phyloP scores from a whole-genome alignment of 2,113 vertebrate species.

The Hipposideros armiger region DNA sequence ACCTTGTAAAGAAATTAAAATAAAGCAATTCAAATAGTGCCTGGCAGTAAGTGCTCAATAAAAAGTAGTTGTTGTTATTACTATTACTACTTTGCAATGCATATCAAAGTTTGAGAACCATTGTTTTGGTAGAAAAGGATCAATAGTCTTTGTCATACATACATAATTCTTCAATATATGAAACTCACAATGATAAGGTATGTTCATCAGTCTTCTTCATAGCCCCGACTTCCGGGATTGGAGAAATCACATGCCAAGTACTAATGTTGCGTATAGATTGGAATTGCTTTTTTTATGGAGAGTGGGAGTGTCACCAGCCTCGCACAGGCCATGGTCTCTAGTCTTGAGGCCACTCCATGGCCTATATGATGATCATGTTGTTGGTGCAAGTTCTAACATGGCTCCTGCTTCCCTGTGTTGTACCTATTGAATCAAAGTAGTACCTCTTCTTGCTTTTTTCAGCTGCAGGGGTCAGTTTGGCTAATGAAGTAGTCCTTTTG shows the following conservation, averaged over 20 bases:
- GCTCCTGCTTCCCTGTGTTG: not conserved
- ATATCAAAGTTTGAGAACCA: not conserved
- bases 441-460: not conserved
- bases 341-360: not conserved
- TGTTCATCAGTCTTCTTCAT: not conserved
- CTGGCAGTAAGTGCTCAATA: not conserved
- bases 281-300: not conserved
- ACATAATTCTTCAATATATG: not conserved
- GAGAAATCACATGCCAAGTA: not conserved
- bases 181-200: not conserved
- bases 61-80: not conserved
- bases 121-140: not conserved
- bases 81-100: not conserved
- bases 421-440: not conserved
- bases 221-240: not conserved
- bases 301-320: too few species aligned
- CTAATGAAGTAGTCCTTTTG: not conserved
- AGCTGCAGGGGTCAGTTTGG: not conserved
- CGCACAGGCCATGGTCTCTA: not conserved
- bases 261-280: not conserved
- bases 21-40: not conserved
- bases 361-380: rapidly evolving
- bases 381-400: not conserved
- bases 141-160: not conserved
- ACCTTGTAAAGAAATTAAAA: not conserved